A percentile compares a stretch with the other conserved stretches of the same genome.
phyloP scores from a whole-genome alignment of 2,797 vertebrate genomes.

The Miichthys miiuy region DNA sequence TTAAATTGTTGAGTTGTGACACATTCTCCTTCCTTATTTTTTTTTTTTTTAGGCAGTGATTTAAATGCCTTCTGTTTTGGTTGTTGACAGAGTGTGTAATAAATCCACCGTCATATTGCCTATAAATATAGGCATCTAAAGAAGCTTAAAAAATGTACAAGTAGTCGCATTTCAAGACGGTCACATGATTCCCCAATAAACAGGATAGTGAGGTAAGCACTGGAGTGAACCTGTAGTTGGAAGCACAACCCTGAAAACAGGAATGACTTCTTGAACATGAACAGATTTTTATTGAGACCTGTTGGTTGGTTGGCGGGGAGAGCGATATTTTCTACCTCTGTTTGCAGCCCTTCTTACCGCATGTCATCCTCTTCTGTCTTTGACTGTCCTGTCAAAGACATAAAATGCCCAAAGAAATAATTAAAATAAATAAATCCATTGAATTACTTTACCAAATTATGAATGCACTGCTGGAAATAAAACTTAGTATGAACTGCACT shows the following conservation, averaged over 20 bases:
- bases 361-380: too few relatives aligned
- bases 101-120: conserved; percentile 10
- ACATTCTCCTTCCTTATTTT: background rate
- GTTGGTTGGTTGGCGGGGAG: background rate
- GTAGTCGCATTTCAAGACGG: conserved; percentile 9
- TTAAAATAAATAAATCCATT: too few relatives aligned
- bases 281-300: conserved; percentile 18
- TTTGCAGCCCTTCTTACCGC: background rate
- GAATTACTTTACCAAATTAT: background rate
- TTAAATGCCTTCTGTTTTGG: conserved; percentile 2
- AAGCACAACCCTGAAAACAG: conserved; percentile 29
- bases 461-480: background rate
- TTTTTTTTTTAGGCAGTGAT: conserved; percentile 2
- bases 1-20: background rate
- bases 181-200: conserved; percentile 19
- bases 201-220: conserved; percentile 12
- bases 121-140: conserved; percentile 20
- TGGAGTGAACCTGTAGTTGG: background rate
- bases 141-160: conserved; percentile 1
- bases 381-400: too few relatives aligned
- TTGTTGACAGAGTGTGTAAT: conserved; percentile 8
- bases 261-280: conserved; percentile 19
- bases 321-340: background rate
- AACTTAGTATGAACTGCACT: background rate
- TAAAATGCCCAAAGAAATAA: too few relatives aligned